Evolutionary conservation across 1,140 invertebrate genomes (phyloP).

Genomic region (Drepana arcuata): DNA sequence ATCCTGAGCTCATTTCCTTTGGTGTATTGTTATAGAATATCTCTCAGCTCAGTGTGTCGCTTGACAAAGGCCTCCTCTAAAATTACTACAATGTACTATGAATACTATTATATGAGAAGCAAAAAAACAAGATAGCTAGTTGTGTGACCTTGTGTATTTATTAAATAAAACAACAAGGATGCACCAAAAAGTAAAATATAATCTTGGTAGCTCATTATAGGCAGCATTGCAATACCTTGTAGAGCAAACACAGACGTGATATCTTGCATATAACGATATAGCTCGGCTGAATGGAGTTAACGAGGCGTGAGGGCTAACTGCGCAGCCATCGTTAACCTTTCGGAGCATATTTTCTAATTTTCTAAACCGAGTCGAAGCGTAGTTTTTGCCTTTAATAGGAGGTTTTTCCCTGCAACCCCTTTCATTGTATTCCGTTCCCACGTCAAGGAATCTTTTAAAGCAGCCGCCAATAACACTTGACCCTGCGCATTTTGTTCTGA

Average conservation of each 20-base stretch:
- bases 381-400: slow-evolving; percentile 9
- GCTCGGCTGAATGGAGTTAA: slow-evolving; percentile 15
- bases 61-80: too few relatives aligned
- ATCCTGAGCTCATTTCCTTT: too few relatives aligned
- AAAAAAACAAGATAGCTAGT: slow-evolving; percentile 5
- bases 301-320: slow-evolving; percentile 11
- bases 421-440: slow-evolving; percentile 14
- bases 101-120: too few relatives aligned
- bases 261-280: slow-evolving; percentile 15
- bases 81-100: not conserved
- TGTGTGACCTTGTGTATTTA: slow-evolving; percentile 1
- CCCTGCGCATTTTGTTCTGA: slow-evolving; percentile 3
- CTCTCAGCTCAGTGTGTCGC: too few relatives aligned
- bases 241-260: slow-evolving; percentile 17
- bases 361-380: slow-evolving; percentile 4
- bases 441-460: slow-evolving; percentile 18
- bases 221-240: slow-evolving; percentile 11
- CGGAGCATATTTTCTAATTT: slow-evolving; percentile 9
- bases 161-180: slow-evolving; percentile 5
- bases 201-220: too few relatives aligned
- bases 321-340: slow-evolving; percentile 4
- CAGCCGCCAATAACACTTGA: slow-evolving; percentile 10
- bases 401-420: slow-evolving; percentile 14
- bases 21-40: too few relatives aligned
- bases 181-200: too few relatives aligned